Evolutionary conservation across 2,797 vertebrate genomes (phyloP).

Genomic region (Acestrorhynchus altus): DNA sequence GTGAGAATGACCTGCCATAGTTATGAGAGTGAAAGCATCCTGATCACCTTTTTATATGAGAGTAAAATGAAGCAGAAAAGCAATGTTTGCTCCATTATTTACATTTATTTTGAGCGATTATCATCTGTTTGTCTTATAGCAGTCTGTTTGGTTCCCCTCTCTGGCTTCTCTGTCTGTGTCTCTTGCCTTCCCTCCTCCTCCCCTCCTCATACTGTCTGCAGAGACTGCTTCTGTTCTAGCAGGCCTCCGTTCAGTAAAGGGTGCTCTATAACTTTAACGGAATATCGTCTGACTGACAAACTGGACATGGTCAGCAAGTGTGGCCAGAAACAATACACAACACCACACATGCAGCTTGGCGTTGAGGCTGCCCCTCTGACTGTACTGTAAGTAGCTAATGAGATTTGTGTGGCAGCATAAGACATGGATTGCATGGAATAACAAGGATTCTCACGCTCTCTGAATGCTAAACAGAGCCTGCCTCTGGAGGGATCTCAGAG

Average conservation of each 20-base stretch:
- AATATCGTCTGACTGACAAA: conserved; percentile 3
- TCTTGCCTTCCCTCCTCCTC: conserved; percentile 4
- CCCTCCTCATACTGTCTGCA: conserved; percentile 38
- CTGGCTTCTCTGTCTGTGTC: background rate
- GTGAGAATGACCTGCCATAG: no score
- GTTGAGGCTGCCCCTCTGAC: background rate
- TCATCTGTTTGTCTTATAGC: conserved; percentile 1
- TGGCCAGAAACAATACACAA: conserved; percentile 9
- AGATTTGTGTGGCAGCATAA: conserved; percentile 27
- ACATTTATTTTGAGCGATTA: conserved; percentile 19
- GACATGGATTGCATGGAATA: conserved; percentile 30
- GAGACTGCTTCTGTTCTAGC: conserved; percentile 32
- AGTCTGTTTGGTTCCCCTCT: conserved; percentile 24
- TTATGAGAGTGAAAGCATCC: no score
- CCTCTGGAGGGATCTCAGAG: conserved; percentile 43
- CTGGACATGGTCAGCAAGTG: background rate
- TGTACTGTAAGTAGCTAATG: conserved; percentile 23
- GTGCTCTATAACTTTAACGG: conserved; percentile 18
- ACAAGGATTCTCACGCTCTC: conserved; percentile 26
- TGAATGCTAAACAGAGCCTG: conserved; percentile 48
- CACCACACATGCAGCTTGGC: background rate
- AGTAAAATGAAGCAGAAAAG: conserved; percentile 16
- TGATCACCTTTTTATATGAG: background rate
- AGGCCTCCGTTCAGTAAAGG: conserved; percentile 20
- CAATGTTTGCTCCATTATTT: conserved; percentile 12